A percentile compares a stretch with the other conserved stretches of the same genome.
These are phyloP conservation scores for Rotaria socialis DNA, from an alignment of 2,888 invertebrate genomes.

Conservation along the genomic window DNA sequence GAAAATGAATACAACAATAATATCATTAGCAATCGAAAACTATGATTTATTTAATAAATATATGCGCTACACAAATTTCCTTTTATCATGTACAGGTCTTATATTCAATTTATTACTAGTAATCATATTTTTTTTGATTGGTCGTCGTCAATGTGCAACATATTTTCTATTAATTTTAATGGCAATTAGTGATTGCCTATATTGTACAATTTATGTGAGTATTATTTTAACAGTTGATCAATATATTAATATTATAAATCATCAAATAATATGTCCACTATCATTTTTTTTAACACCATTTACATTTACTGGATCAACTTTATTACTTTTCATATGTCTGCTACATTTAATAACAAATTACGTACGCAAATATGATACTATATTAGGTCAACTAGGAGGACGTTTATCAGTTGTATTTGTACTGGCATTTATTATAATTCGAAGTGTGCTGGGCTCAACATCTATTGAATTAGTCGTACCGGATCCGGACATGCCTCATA, in stretches of 20 bases:
- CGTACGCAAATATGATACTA: not conserved
- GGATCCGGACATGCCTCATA: not conserved
- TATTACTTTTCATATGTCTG: slow-evolving; percentile 21
- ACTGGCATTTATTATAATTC: slow-evolving; percentile 8
- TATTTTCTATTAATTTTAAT: slow-evolving; percentile 19
- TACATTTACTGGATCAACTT: not conserved
- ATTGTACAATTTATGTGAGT: slow-evolving; percentile 2
- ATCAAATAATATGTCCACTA: not conserved
- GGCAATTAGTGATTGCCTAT: not conserved
- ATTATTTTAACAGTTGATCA: not conserved
- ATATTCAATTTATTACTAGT: not conserved
- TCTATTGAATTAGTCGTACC: not conserved
- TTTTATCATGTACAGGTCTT: not conserved
- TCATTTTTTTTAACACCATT: slow-evolving; percentile 26
- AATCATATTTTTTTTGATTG: not conserved
- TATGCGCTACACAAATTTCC: not conserved
- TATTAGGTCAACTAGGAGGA: slow-evolving; percentile 10
- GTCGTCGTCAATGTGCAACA: slow-evolving; percentile 31
- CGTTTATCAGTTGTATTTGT: slow-evolving; percentile 9
- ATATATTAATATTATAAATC: not conserved
- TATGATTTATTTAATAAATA: not conserved
- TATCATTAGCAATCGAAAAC: not conserved
- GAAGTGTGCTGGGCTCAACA: not conserved
- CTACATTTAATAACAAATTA: not conserved
- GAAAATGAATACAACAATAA: not conserved